Base-by-base conservation (phyloP, 2,113 vertebrate genomes). In the Paradoxurus hermaphroditus region DNA sequence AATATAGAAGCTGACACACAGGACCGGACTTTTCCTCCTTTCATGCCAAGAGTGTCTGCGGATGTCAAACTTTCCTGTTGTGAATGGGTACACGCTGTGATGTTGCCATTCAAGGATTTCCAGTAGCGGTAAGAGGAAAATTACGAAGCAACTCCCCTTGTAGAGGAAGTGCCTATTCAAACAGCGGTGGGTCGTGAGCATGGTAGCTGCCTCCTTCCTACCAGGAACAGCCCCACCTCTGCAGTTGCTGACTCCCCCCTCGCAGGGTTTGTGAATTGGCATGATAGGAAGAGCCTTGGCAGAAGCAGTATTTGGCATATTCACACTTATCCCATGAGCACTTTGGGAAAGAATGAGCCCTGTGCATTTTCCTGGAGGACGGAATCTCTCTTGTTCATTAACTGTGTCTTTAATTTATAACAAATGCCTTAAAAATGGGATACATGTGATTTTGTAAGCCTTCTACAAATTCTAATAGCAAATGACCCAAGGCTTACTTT, bases 61-160 rank as follows among this genome's bases (percentile, higher is more conserved):
- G 93, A 97, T 96, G 51, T 97, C 96, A 63, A 9, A 83, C 84
- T 82, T 98, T 97, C 97, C 97, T 97, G 94, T 97, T 90, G 68
- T 75, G 91, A 95, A 96, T 94, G 95, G 93, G 97, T 86, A 97
- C 97, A 96, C 83, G 86, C 94, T 97, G 96, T 94, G 95, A 97
- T 73, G 59, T 82, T 90, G 86, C 97, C 95, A 88, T 97, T 95
- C 91, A 75, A 94, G 93, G 96, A 93, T 82, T 96, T 95, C 87
- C 87, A 92, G 90, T 95, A 93, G 91, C 34, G 0, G 39, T 21
- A 56, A 89, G 79, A 92, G 92, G 95, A 73, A 97, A 96, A 94
- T 88, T 51, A 92, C 0, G 3, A 94, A 89, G 34, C 72, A 72
- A 27, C 16, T 77, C 77, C 77, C 92, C 70, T 96, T 10, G 0